Base-by-base conservation (phyloP, 2,888 invertebrate genomes). In the Drosophila subquinaria region DNA sequence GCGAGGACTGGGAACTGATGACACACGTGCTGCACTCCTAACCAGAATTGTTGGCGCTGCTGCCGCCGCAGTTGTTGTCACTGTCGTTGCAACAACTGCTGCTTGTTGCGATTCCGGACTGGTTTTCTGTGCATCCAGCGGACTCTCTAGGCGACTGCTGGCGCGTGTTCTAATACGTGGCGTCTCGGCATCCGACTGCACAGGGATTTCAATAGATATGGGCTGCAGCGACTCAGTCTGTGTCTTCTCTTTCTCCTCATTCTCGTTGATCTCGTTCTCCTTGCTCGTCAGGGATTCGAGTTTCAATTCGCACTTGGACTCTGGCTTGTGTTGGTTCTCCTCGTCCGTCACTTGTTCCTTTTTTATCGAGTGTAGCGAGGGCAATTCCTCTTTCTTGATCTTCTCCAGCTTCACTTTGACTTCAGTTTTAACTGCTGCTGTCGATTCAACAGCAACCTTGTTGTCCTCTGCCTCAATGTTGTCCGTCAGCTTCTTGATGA, bases 151-250 rank as follows among this genome's bases (percentile, higher is more conserved):
- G 86, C 95, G 95, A 89, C 95, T 95, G 81, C 95, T 95, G 20
- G 95, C 95, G 51, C 96, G 93, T 50, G 96, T 96, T 59, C 95
- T 93, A 10, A 95, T 95, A 59, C 95, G 94, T 13, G 94, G 93
- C 88, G 93, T 68, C 90, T 93, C 90, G 70, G 79, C 57, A 38
- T 93, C 92, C 83, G 94, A 91, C 71, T 94, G 92, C 50, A 93
- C 93, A 4, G 97, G 97, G 82, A 97, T 97, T 92, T 97, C 97
- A 82, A 97, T 97, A 2, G 97, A 94, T 82, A 97, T 94, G 90
- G 97, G 97, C 89, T 97, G 96, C 36, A 90, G 71, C 6, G 84
- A 74, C 9, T 81, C 84, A n/a, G 27, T 35, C 15, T 48, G 69
- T 0, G 38, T 27, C 36, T 69, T 79, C 17, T 83, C 75, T 45